These are phyloP conservation scores for Halictus rubicundus DNA, from an alignment of 1,140 invertebrate genomes.

Conservation along the genomic window DNA sequence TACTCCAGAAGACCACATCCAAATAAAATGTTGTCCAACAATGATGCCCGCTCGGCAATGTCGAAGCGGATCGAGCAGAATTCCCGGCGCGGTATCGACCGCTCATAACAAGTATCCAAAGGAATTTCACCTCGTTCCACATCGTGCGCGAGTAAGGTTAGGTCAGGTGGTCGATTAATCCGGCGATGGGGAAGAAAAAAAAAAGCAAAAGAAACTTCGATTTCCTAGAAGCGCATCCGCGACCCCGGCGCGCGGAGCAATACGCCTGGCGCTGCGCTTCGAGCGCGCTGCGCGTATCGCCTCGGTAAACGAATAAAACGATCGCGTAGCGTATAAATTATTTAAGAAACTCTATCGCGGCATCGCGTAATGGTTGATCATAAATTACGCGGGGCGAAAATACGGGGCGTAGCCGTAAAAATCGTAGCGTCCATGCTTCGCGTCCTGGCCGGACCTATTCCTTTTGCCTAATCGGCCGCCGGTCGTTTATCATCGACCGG, in stretches of 20 bases:
- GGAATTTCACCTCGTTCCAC: constrained; percentile 48
- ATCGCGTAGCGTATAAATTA: constrained; percentile 60
- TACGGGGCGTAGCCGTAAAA: constrained; percentile 59
- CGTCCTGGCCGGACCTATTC: constrained; percentile 28
- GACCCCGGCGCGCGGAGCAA: no score
- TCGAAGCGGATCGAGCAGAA: not conserved
- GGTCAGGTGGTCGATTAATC: constrained; percentile 55
- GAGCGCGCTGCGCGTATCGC: not conserved
- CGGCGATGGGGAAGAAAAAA: constrained; percentile 30
- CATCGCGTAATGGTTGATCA: constrained; percentile 60
- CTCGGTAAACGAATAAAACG: constrained; percentile 49
- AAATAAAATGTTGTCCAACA: no score
- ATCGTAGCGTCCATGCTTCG: not conserved
- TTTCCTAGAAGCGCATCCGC: constrained; percentile 49
- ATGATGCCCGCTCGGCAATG: not conserved
- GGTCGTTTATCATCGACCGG: constrained; percentile 51
- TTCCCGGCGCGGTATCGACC: not conserved
- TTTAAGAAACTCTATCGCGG: constrained; percentile 65
- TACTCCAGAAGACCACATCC: no score
- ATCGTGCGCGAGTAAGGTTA: constrained; percentile 40
- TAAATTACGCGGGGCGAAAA: constrained; percentile 61
- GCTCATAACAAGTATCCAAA: constrained; percentile 23
- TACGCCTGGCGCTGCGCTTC: no score
- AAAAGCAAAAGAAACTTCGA: constrained; percentile 31
- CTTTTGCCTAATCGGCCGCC: constrained; percentile 57